Percentiles rank a stretch among this genome's conserved stretches.
Evolutionary conservation across 2,113 vertebrate genomes (phyloP).

Genomic region (Egretta garzetta): DNA sequence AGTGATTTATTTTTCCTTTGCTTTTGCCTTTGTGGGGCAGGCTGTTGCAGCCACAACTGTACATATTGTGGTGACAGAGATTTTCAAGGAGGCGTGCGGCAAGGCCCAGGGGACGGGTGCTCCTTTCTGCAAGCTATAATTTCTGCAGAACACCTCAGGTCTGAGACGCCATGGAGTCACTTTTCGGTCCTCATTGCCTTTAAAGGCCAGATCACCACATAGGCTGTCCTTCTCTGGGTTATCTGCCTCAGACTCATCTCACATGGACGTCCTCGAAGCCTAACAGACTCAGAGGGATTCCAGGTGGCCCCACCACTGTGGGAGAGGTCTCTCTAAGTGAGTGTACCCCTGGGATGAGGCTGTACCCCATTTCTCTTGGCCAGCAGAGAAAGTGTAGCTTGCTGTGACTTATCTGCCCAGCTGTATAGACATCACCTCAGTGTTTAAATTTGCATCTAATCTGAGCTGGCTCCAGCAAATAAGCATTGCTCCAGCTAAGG

Average conservation of each 20-base stretch:
- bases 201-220: neutral
- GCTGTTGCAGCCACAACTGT: neutral
- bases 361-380: neutral
- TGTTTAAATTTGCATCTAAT: neutral
- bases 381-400: neutral
- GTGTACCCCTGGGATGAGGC: neutral
- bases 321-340: neutral
- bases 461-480: neutral
- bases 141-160: neutral
- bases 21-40: neutral
- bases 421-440: neutral
- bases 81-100: fast-evolving
- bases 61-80: neutral
- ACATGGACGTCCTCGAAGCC: neutral
- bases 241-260: neutral
- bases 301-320: neutral
- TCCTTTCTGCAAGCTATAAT: neutral
- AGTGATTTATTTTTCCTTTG: neutral
- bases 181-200: neutral
- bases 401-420: neutral
- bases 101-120: neutral
- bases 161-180: neutral
- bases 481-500: neutral
- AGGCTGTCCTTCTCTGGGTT: neutral
- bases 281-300: neutral